These are phyloP conservation scores for Heliangelus exortis DNA, from an alignment of 2,797 vertebrate species.

Conservation along the genomic window DNA sequence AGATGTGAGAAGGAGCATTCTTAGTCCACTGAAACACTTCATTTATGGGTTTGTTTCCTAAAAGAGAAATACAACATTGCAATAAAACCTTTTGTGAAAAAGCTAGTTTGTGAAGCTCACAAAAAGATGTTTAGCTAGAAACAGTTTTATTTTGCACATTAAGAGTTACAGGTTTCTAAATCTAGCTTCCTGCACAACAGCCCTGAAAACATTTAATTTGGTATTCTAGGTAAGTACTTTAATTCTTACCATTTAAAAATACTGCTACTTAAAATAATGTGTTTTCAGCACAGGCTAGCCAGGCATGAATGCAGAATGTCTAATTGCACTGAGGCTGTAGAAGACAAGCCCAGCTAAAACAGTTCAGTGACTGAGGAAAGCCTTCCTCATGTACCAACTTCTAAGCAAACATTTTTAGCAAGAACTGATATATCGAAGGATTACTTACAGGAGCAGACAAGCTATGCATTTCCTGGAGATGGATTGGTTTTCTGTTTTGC, in stretches of 20 bases:
- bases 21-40: constrained; percentile 55
- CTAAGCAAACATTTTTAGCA: constrained; percentile 5
- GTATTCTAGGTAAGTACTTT: not conserved
- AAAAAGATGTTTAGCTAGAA: constrained; percentile 57
- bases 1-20: constrained; percentile 24
- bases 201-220: not conserved
- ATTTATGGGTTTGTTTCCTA: constrained; percentile 27
- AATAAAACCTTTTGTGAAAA: not conserved
- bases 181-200: not conserved
- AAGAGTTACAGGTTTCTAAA: constrained; percentile 33
- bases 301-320: not conserved
- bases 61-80: not conserved
- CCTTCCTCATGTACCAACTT: not conserved
- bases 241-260: constrained; percentile 3
- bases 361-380: not conserved
- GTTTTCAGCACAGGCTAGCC: not conserved
- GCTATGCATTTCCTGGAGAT: constrained; percentile 35
- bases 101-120: constrained; percentile 39
- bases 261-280: not conserved
- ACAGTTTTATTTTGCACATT: constrained; percentile 43
- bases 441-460: constrained; percentile 8
- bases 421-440: not conserved
- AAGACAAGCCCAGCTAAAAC: not conserved
- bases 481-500: constrained; percentile 55
- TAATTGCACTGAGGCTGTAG: not conserved